Conservation (phyloP, 1,140 invertebrate genomes). For the Macrobrachium rosenbergii region DNA sequence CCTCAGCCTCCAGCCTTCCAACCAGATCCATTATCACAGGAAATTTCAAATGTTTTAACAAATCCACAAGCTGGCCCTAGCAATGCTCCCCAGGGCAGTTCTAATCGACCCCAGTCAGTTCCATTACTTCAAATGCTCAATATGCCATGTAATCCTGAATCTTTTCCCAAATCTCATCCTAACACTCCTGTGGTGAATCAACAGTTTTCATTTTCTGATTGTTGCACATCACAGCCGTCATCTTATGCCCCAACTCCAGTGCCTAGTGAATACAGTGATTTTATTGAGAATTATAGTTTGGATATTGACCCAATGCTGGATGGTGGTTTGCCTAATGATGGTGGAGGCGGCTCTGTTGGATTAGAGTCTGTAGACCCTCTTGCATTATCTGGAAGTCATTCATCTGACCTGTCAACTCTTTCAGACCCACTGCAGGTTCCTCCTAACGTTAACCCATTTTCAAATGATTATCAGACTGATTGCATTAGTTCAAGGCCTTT, state of each 20-base stretch:
- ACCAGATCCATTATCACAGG: slow-evolving; percentile 62
- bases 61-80: slow-evolving; percentile 66
- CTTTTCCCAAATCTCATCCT: slow-evolving; percentile 65
- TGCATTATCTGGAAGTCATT: slow-evolving; percentile 67
- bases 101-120: slow-evolving; percentile 81
- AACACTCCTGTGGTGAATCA: slow-evolving; percentile 66
- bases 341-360: slow-evolving; percentile 70
- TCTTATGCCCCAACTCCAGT: slow-evolving; percentile 80
- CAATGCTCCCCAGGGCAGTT: slow-evolving; percentile 9
- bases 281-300: slow-evolving; percentile 74
- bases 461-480: slow-evolving; percentile 66
- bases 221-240: slow-evolving; percentile 75
- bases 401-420: slow-evolving; percentile 46
- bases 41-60: slow-evolving; percentile 74
- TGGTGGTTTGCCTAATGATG: slow-evolving; percentile 70
- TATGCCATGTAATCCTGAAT: slow-evolving; percentile 39
- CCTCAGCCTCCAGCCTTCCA: slow-evolving; percentile 50
- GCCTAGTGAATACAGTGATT: slow-evolving; percentile 80
- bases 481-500: slow-evolving; percentile 68
- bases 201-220: slow-evolving; percentile 68
- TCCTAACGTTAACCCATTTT: slow-evolving; percentile 66
- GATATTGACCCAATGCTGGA: slow-evolving; percentile 72
- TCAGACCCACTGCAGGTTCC: slow-evolving; percentile 66
- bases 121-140: slow-evolving; percentile 78
- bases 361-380: slow-evolving; percentile 68